Base-by-base conservation (phyloP, 1,140 invertebrate genomes). In the Drosophila nebulosa region DNA sequence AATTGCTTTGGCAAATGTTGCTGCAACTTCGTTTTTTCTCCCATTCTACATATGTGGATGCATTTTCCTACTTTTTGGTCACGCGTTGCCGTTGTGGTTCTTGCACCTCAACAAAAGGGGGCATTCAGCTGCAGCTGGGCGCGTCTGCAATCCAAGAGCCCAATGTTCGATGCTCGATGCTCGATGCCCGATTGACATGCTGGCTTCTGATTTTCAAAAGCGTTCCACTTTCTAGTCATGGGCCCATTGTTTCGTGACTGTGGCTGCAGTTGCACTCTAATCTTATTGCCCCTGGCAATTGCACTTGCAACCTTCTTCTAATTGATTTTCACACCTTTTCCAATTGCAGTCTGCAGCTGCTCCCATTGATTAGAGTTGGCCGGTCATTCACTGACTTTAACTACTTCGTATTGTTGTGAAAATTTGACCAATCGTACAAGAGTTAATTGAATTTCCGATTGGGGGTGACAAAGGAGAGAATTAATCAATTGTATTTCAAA, bases 261-360 rank as follows among this genome's bases (percentile, higher is more conserved):
- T n/a, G 32, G 39, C 24, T 46, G 63, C 24, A 30, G 63, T 27
- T 51, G 60, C 39, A 21, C 16, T 46, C 39, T 46, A 46, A 46
- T 46, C 39, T 24, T 61, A 21, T 60, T 30, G 58, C 39, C 56
- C 58, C 24, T 42, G 58, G 62, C 39, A 35, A 12, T 9, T 64
- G 74, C 27, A 64, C 60, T 63, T 57, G 63, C 68, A 69, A 64
- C 52, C 67, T 58, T 52, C 65, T 85, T 70, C 39, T 85, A 85
- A 84, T 84, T 84, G 80, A 85, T 79, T 84, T 79, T 68, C 78
- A 78, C 79, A 79, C 79, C 79, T 84, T 65, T 63, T 64, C 79
- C 10, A 9, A 9, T 30, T 32, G 30, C 9, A 12, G 35, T 26
- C 22, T 18, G 42, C 26, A 16, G 61, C 26, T 32, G 24, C 30